Evolutionary conservation across 2,888 invertebrate species (phyloP).

Genomic region (Zhuqinia jingwanae): DNA sequence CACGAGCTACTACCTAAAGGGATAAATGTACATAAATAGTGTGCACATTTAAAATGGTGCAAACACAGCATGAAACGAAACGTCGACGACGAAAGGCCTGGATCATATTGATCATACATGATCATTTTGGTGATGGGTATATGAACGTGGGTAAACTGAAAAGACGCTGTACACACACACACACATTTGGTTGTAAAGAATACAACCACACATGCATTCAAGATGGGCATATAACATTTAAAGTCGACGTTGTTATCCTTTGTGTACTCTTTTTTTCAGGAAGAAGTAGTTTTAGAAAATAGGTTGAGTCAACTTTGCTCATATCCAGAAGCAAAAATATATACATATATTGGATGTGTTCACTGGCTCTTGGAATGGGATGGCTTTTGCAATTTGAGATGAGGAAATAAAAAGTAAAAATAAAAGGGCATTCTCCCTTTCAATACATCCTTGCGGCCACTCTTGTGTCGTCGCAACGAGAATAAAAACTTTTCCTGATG

Average conservation of each 20-base stretch:
- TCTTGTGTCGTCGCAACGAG: too few relatives aligned
- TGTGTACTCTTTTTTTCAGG: constrained; percentile 2
- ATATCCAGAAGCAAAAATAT: constrained; percentile 57
- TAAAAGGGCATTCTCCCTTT: not conserved
- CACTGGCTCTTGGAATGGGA: constrained; percentile 45
- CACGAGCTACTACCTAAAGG: constrained; percentile 8
- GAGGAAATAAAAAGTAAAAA: constrained; percentile 34
- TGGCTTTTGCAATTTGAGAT: constrained; percentile 45
- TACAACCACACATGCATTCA: too few relatives aligned
- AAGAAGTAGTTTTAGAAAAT: constrained; percentile 49
- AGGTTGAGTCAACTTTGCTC: constrained; percentile 50
- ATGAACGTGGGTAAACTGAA: not conserved
- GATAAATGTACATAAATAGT: constrained; percentile 9
- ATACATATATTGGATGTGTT: too few relatives aligned
- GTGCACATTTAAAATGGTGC: not conserved
- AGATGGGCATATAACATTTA: constrained; percentile 37
- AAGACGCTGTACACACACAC: not conserved
- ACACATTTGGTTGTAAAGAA: too few relatives aligned
- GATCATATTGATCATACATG: too few relatives aligned
- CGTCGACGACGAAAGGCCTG: not conserved
- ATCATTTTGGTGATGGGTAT: not conserved
- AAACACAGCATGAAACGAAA: not conserved
- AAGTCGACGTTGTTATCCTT: not conserved
- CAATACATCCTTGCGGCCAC: constrained; percentile 56
- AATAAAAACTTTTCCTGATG: constrained; percentile 21